These are phyloP conservation scores for Heloderma charlesbogerti DNA, from an alignment of 2,113 vertebrate species.

Conservation along the genomic window DNA sequence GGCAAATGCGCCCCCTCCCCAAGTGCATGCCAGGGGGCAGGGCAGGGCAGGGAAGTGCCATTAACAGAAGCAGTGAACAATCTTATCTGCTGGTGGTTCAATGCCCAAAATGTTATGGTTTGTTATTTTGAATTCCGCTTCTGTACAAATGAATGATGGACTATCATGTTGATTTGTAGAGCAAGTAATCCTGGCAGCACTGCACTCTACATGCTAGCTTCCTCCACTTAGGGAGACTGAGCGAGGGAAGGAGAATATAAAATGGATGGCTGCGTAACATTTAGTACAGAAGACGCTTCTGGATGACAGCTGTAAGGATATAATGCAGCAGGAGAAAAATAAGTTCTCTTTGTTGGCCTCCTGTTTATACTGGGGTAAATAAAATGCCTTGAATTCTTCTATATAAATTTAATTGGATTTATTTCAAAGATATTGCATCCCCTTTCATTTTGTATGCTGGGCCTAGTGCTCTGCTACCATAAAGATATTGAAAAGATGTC, in stretches of 20 bases:
- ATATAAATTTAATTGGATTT: constrained; percentile 71
- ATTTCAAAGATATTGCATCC: constrained; percentile 55
- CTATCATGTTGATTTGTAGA: neutral
- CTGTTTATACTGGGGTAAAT: constrained; percentile 67
- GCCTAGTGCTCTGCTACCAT: constrained; percentile 58
- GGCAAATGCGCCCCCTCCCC: too few species aligned
- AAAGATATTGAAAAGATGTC: constrained; percentile 72
- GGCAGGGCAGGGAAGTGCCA: neutral
- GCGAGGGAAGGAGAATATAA: constrained; percentile 37
- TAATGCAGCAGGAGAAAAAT: constrained; percentile 17
- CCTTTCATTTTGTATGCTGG: constrained; percentile 67
- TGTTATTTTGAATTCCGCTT: neutral
- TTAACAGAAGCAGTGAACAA: neutral
- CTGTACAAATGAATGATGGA: neutral
- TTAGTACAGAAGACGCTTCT: neutral
- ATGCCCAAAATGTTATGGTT: neutral
- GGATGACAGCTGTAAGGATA: constrained; percentile 38
- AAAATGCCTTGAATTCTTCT: constrained; percentile 69
- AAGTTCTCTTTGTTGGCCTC: constrained; percentile 63
- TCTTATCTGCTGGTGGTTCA: neutral
- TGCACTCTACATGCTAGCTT: neutral
- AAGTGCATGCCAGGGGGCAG: too few species aligned
- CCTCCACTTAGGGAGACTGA: neutral
- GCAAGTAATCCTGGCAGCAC: constrained; percentile 1
- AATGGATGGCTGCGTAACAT: constrained; percentile 29